Evolutionary conservation across 1,140 invertebrate genomes (phyloP), one percentile per base, ranked within the genome.

Genomic region (Nixonia krombeini): DNA sequence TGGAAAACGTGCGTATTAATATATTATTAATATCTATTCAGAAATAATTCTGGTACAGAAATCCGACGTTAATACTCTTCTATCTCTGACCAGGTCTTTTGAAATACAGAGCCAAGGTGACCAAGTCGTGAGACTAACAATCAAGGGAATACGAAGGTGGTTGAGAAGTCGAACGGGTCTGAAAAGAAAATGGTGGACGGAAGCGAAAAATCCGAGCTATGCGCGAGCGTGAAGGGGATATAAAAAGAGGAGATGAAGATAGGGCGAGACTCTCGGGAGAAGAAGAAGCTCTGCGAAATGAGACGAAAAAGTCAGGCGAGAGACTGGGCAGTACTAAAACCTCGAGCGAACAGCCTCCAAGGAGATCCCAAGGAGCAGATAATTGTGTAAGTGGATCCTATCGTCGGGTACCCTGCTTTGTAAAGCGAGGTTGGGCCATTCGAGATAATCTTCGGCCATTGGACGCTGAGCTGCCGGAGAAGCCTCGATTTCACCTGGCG

Each of bases 361-460:
- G 69, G 47, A 81, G 78, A 82, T 82, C 74, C 72, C 70, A 15
- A 73, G 75, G 73, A 72, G 68, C 55, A 74, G 79, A 81, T 82
- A 82, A 82, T 81, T 78, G 78, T 79, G 74, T 78, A 81, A 80
- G 78, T 78, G 76, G 75, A 76, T 61, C 64, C 65, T 45, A 41
- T 52, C 56, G 35, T 26, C 28, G 44, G 33, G 38, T 35, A 38
- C 31, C 31, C 13, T 23, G 29, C 18, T 37, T 17, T n/a, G 26
- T 33, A 47, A 47, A 47, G 46, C 15, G 33, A 37, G 46, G 17
- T 35, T 49, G 17, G 28, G 26, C 17, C 18, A 49, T 49, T 38
- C 18, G 15, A 13, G 31, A 49, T 49, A 49, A 49, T 49, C 46
- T 38, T 37, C 28, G 33, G 16, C 12, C 46, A 49, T 38, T 38